Evolutionary conservation across 2,888 invertebrate genomes (phyloP), one percentile per base, ranked within the genome.

Genomic region (Glaucopsyche alexis): DNA sequence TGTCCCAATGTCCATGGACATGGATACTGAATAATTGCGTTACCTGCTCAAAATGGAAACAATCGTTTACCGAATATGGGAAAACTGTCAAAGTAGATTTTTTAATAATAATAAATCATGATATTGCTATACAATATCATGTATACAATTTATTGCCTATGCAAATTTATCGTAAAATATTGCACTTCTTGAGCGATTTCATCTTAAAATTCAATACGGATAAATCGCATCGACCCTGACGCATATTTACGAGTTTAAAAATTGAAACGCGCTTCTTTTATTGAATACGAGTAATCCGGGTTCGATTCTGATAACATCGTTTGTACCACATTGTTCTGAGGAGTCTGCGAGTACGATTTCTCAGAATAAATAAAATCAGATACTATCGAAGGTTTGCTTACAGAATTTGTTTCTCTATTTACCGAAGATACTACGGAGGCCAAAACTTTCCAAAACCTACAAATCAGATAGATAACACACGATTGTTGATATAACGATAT

Each of bases 361-460:
- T 29, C 29, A 6, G 60, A 14, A 60, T 42, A 47, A 47, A 47
- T 13, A 11, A 47, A 11, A 19, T 55, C 55, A 19, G 55, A 55
- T 55, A 47, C 47, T 47, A 55, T 55, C 55, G 19, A 55, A 55
- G 19, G 55, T 19, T 19, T 55, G 55, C 19, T 9, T 55, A 19
- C 13, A 47, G 47, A 47, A 60, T 60, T 60, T 60, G 38, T 60
- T 38, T 29, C 14, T 29, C 13, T 60, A 60, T 42, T 67, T 67
- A n/a, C 45, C 45, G 6, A 60, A 29, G 60, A 60, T 60, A 60
- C 60, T 38, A 5, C 60, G 29, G 60, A 60, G 60, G 60, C 60
- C 49, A 69, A 69, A 49, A 69, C 47, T 11, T 69, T 69, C 69
- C 69, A 69, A 60, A 69, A 47, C 67, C 19, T 13, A 69, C 29